Percentiles rank a stretch among this genome's conserved stretches.
phyloP scores from a whole-genome alignment of 2,113 vertebrate species.

The Lichenostomus cassidix region DNA sequence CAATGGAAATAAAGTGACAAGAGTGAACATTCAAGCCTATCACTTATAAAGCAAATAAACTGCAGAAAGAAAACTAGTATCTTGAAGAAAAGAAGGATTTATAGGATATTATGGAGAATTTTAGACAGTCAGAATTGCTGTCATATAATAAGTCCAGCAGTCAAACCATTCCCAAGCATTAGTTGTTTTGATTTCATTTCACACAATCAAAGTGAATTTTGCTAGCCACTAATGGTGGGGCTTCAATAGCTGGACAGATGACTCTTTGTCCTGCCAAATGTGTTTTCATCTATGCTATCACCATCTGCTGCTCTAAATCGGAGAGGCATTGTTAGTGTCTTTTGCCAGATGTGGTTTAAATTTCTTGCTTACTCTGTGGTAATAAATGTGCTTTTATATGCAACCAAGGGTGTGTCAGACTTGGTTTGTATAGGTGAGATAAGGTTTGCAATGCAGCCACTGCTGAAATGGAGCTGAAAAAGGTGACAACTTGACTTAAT shows the following conservation, averaged over 20 bases:
- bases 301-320: slow-evolving; percentile 33
- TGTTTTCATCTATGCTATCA: neutral
- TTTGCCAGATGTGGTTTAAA: slow-evolving; percentile 15
- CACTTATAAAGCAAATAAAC: neutral
- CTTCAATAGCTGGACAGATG: neutral
- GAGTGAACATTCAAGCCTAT: neutral
- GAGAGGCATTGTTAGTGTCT: neutral
- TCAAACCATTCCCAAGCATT: neutral
- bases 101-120: neutral
- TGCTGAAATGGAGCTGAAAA: neutral
- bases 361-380: neutral
- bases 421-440: neutral
- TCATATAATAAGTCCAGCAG: neutral
- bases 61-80: neutral
- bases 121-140: neutral
- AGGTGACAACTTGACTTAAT: neutral
- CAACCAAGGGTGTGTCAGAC: neutral
- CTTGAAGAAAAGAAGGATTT: neutral
- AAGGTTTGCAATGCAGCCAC: neutral
- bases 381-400: neutral
- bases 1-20: neutral
- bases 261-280: neutral
- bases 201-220: neutral
- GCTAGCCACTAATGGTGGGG: neutral
- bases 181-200: neutral